These are phyloP conservation scores for Hyperopisus bebe DNA, from an alignment of 2,113 vertebrate genomes.

Conservation along the genomic window DNA sequence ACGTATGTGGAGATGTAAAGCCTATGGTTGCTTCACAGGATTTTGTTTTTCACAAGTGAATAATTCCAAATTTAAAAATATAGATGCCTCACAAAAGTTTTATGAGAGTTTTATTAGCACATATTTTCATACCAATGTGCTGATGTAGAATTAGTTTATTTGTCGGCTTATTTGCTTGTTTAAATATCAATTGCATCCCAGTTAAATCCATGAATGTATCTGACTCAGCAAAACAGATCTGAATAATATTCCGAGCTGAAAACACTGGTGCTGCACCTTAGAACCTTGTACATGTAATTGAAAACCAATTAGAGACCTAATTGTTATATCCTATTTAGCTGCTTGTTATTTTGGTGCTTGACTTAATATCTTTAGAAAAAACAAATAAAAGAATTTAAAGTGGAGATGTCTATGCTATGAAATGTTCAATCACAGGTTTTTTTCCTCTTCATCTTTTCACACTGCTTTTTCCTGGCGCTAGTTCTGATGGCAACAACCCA, in stretches of 20 bases:
- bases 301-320: slow-evolving; percentile 20
- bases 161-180: background rate
- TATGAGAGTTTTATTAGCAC: background rate
- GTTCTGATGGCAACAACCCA: background rate
- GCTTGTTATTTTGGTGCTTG: slow-evolving; percentile 32
- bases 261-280: background rate
- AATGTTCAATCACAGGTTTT: background rate
- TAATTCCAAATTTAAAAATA: background rate
- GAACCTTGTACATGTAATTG: background rate
- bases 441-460: background rate
- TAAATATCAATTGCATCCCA: background rate
- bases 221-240: background rate
- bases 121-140: background rate
- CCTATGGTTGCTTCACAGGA: background rate
- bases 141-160: background rate
- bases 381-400: background rate
- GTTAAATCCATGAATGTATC: background rate
- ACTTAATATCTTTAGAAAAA: slow-evolving; percentile 12
- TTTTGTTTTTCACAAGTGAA: background rate
- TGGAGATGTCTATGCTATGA: background rate
- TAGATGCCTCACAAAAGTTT: background rate
- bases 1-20: background rate
- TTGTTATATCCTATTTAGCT: slow-evolving; percentile 35
- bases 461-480: background rate
- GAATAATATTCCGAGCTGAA: background rate